phyloP scores from a whole-genome alignment of 2,888 invertebrate genomes.

The Smittia aterrima region DNA sequence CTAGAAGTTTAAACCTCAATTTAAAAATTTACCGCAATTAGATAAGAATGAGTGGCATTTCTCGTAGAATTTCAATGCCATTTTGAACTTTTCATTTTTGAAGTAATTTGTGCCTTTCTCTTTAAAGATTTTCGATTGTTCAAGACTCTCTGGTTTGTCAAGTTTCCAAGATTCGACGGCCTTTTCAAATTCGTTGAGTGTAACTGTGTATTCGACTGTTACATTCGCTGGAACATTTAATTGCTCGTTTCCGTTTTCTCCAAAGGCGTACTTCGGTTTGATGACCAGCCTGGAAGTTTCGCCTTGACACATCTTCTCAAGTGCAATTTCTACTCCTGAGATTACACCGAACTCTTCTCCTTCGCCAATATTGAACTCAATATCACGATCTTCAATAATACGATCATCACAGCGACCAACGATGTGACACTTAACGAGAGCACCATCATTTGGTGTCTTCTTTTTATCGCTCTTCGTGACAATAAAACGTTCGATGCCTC shows the following conservation, averaged over 20 bases:
- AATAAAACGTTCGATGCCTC: constrained; percentile 72
- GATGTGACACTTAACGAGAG: constrained; percentile 68
- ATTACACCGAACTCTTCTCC: constrained; percentile 72
- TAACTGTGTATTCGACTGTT: constrained; percentile 75
- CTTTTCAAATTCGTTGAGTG: constrained; percentile 79
- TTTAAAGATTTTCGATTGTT: constrained; percentile 78
- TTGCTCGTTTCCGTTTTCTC: constrained; percentile 64
- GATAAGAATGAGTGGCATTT: constrained; percentile 58
- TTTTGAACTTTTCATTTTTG: constrained; percentile 69
- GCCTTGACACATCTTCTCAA: constrained; percentile 75
- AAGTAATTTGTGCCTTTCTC: constrained; percentile 90
- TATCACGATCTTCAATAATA: constrained; percentile 69
- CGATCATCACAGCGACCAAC: constrained; percentile 47
- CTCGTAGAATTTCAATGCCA: constrained; percentile 86
- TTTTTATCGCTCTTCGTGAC: constrained; percentile 69
- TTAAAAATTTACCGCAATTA: constrained; percentile 46
- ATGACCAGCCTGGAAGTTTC: constrained; percentile 76
- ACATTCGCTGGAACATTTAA: constrained; percentile 77
- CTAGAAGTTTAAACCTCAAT: no score
- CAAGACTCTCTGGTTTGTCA: constrained; percentile 73
- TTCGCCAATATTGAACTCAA: constrained; percentile 83
- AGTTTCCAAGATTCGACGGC: constrained; percentile 80
- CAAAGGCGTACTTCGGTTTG: constrained; percentile 78
- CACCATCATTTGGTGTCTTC: constrained; percentile 76
- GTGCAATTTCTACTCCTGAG: constrained; percentile 76